phyloP scores from a whole-genome alignment of 2,113 vertebrate species.

The Strix uralensis region DNA sequence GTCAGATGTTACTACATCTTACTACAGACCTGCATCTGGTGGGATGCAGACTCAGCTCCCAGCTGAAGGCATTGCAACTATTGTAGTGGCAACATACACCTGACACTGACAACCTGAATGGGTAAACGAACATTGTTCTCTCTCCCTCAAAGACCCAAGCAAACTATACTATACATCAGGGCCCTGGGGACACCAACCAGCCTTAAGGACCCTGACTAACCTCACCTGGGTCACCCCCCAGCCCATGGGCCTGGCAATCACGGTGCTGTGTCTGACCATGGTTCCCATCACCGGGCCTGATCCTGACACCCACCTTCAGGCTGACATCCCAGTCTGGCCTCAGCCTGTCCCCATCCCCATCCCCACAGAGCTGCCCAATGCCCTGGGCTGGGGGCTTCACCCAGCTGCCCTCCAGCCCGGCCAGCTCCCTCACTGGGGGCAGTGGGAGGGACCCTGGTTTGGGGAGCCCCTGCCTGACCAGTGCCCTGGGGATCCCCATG shows the following conservation, averaged over 20 bases:
- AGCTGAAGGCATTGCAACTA: rapidly evolving
- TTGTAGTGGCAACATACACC: not conserved
- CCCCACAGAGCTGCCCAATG: rapidly evolving
- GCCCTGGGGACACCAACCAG: not conserved
- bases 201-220: not conserved
- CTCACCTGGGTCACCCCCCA: not conserved
- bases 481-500: not conserved
- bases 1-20: not conserved
- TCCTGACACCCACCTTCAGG: not conserved
- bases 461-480: not conserved
- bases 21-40: not conserved
- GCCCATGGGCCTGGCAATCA: not conserved
- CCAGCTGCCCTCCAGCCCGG: not conserved
- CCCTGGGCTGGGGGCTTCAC: not conserved
- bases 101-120: not conserved
- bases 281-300: not conserved
- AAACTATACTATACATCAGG: not conserved
- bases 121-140: not conserved
- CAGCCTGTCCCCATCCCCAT: not conserved
- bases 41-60: not conserved
- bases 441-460: not conserved
- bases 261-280: not conserved
- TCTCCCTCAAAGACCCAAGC: not conserved
- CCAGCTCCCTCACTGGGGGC: not conserved
- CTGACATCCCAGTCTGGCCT: not conserved